Evolutionary conservation across 2,888 invertebrate genomes (phyloP), one percentile per base, ranked within the genome.

Genomic region (Priocnemis perturbator): DNA sequence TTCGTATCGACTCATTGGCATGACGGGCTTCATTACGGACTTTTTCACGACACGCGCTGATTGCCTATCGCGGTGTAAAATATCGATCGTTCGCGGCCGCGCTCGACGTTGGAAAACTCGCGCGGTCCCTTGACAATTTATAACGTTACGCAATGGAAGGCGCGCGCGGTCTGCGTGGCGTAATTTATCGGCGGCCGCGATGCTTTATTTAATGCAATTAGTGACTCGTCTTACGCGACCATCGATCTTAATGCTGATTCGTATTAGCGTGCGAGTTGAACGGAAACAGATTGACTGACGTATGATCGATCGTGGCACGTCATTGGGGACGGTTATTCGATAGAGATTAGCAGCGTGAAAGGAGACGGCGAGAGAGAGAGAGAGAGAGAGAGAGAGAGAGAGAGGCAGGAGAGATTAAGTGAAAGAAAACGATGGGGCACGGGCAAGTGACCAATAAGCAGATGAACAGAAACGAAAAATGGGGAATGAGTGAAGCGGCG

Each of bases 241-340:
- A 37, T 37, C 37, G 37, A 37, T 37, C 37, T 37, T 11, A 11
- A 9, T 11, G 37, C 37, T 37, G 37, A 37, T 37, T 37, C 14
- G 50, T 56, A 56, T 56, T 52, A 57, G 62, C 52, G 57, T 55
- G 71, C 60, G 66, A 67, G 71, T 71, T 63, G 57, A 67, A 71
- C 72, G 72, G 71, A 71, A 73, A 61, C 58, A 52, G 52, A 71
- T 62, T 17, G 71, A 56, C 53, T 60, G 65, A 45, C 56, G 20
- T 30, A 56, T 65, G 71, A 71, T 73, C 72, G 67, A 73, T 73
- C 72, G 64, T 5, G 47, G 52, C 21, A 20, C 70, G 70, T 70
- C 71, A 65, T 65, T 59, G 59, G 30, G 59, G 47, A 69, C 56
- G 63, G 45, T 7, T 55, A 45, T 47, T 26, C 48, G 50, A 30